phyloP scores from a whole-genome alignment of 2,888 invertebrate species.

The Chaetoderma sp. region DNA sequence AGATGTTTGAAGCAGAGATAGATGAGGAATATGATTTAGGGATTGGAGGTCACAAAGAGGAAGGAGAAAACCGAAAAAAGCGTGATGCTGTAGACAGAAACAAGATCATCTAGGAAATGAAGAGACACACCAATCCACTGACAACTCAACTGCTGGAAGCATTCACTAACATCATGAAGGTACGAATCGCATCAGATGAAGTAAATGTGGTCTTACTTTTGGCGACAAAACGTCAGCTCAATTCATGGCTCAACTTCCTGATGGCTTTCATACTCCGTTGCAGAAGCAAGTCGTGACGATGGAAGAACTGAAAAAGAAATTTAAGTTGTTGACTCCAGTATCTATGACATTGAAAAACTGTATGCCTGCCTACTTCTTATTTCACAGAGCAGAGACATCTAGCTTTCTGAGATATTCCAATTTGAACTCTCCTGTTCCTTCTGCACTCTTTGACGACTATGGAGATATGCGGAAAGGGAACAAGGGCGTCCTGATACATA shows the following conservation, averaged over 20 bases:
- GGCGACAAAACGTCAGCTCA: too few relatives aligned
- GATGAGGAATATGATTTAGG: neutral
- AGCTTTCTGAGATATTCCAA: neutral
- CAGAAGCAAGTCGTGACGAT: neutral
- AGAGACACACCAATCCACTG: neutral
- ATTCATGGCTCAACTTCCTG: too few relatives aligned
- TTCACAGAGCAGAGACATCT: neutral
- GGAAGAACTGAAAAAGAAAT: neutral
- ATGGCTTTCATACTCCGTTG: too few relatives aligned
- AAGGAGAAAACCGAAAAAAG: neutral
- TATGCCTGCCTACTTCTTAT: neutral
- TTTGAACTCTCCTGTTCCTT: neutral
- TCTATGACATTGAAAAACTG: neutral
- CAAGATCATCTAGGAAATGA: neutral
- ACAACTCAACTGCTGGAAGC: too few relatives aligned
- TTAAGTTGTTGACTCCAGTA: neutral
- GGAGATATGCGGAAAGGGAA: neutral
- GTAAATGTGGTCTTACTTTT: too few relatives aligned
- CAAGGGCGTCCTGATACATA: neutral
- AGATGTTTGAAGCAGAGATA: conserved; percentile 1
- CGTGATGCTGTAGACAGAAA: neutral
- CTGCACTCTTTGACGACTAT: neutral
- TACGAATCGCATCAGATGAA: too few relatives aligned
- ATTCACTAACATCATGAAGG: too few relatives aligned
- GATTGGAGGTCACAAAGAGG: neutral